Percentiles rank a stretch among this genome's conserved stretches.
phyloP scores from a whole-genome alignment of 2,113 vertebrate species.

The Oreochromis spilurus region DNA sequence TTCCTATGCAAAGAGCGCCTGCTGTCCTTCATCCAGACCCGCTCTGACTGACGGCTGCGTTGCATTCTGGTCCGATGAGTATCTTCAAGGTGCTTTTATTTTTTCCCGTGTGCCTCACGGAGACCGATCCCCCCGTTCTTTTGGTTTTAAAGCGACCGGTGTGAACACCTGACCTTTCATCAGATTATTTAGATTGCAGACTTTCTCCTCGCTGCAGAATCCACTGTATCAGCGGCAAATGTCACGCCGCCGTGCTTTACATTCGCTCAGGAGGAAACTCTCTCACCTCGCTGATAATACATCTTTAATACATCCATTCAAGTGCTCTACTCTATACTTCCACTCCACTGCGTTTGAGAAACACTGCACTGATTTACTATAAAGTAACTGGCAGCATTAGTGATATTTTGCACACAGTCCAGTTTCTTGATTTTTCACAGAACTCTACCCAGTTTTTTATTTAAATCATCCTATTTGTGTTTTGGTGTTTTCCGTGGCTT shows the following conservation, averaged over 20 bases:
- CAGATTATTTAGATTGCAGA: background rate
- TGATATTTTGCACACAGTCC: background rate
- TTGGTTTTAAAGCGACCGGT: background rate
- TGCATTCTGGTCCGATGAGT: background rate
- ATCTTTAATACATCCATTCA: background rate
- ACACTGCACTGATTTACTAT: background rate
- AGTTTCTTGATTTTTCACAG: background rate
- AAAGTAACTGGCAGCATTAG: background rate
- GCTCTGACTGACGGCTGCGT: background rate
- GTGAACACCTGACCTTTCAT: background rate
- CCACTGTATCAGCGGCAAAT: background rate
- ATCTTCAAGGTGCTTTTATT: background rate
- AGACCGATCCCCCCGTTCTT: no score
- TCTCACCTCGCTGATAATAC: background rate
- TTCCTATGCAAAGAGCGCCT: background rate
- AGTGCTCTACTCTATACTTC: background rate
- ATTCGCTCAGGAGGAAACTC: background rate
- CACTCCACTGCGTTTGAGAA: background rate
- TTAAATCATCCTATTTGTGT: background rate
- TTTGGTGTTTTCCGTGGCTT: background rate
- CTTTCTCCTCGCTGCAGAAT: background rate
- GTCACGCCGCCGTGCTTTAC: background rate
- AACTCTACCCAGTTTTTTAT: background rate
- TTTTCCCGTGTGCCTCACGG: background rate
- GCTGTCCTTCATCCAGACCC: background rate